phyloP scores from a whole-genome alignment of 30 jellyfish, hydroid and myxozoan genomes.

The Pseudorhiza aurosa region DNA sequence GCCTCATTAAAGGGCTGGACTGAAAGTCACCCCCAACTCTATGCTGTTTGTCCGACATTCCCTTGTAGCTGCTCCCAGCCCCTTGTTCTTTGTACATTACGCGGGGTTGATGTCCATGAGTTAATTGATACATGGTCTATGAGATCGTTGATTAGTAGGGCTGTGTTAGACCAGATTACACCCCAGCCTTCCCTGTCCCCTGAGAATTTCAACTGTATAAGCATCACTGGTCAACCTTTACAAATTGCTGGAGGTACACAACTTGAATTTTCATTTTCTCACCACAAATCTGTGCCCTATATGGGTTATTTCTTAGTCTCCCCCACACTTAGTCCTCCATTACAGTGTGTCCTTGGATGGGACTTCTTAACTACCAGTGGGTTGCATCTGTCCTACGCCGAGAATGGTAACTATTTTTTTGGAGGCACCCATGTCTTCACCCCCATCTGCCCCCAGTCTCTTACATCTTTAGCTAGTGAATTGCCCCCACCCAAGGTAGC shows the following conservation, averaged over 20 bases:
- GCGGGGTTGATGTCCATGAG: constrained; percentile 29
- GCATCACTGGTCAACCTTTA: constrained; percentile 41
- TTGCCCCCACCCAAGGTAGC: too few relatives aligned
- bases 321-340: neutral
- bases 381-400: neutral
- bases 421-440: constrained; percentile 1
- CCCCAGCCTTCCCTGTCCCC: too few relatives aligned
- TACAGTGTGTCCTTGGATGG: constrained; percentile 35
- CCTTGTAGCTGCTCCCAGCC: too few relatives aligned
- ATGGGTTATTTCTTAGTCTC: constrained; percentile 15
- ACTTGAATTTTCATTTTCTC: neutral
- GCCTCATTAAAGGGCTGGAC: constrained; percentile 61
- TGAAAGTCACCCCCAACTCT: constrained; percentile 50
- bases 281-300: constrained; percentile 3
- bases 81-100: constrained; percentile 8
- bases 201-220: constrained; percentile 7
- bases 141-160: constrained; percentile 33
- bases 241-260: constrained; percentile 10
- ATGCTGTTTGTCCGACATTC: constrained; percentile 11
- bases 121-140: constrained; percentile 54
- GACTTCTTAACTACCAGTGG: constrained; percentile 20
- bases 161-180: too few relatives aligned
- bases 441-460: neutral
- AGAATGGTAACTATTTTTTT: constrained; percentile 3
- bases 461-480: neutral